Base-by-base conservation (phyloP, 2,113 vertebrate species). In the Herpetotheres cachinnans region DNA sequence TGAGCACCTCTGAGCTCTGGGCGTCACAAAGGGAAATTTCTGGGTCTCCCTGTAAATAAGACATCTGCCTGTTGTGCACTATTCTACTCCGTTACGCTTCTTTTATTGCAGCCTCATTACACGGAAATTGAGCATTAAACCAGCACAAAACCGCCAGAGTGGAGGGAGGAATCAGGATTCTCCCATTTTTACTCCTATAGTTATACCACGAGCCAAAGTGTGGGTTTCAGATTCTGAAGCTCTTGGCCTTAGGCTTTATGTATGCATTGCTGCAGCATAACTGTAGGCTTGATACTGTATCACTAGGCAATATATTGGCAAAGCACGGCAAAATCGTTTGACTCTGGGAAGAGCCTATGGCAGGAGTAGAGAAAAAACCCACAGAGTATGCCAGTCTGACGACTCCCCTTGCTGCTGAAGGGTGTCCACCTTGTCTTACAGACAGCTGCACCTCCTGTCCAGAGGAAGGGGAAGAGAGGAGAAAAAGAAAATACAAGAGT, bases 151-250 rank as follows among this genome's bases (percentile, higher is more conserved):
- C 44, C 10, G 0, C 69, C 10, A 5, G 26, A 86, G 50, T 30
- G 12, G 61, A 91, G 66, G 27, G 58, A 61, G 87, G 67, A 95
- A 82, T 32, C 3, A 1, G 74, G 66, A 94, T 82, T 66, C 73
- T 95, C 71, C 59, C 71, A 58, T 61, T 94, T 84, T 86, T 80
- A 81, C 0, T 3, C 50, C 58, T 52, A 34, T 19, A 76, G n/a
- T 69, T 82, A 42, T 34, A 49, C 61, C 49, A 56, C 4, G 3
- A 93, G 78, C 87, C 70, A 82, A 80, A 93, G 66, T 52, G 74
- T 87, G 58, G 74, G 74, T 85, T 94, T 94, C 70, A 79, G 27
- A 82, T 85, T 84, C 73, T 65, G 84, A 82, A 95, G 30, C 14
- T 93, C 65, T 91, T 84, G 61, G 81, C 61, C 81, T 81, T 63